These are phyloP conservation scores for Ceyx melanurus DNA, from an alignment of 2,113 vertebrate species.

Conservation along the genomic window DNA sequence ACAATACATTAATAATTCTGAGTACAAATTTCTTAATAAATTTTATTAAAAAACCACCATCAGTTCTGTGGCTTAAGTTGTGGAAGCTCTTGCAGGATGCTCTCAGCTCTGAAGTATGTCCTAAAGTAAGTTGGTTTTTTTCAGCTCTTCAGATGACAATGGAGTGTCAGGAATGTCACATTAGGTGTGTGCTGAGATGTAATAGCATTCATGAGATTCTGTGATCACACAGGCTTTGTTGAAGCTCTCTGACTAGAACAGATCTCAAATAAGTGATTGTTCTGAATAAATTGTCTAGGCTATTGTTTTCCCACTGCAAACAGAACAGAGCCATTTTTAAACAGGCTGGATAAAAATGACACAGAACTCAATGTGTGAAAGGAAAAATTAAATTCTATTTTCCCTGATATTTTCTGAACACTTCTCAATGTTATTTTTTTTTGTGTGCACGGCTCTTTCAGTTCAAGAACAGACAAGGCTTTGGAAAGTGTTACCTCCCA, in stretches of 20 bases:
- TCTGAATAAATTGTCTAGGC: constrained; percentile 12
- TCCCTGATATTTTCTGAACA: not conserved
- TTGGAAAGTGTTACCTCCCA: not conserved
- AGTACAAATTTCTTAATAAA: not conserved
- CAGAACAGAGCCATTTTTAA: constrained; percentile 41
- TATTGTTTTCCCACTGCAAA: constrained; percentile 45
- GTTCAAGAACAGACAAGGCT: not conserved
- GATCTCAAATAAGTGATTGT: constrained; percentile 30
- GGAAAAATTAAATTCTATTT: constrained; percentile 1
- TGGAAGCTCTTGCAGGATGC: not conserved
- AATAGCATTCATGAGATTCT: not conserved
- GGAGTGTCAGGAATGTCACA: not conserved
- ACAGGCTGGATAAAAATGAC: not conserved
- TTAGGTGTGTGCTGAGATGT: not conserved
- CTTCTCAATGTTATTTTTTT: not conserved
- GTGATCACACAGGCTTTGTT: constrained; percentile 1
- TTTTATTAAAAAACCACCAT: not conserved
- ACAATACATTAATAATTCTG: not conserved
- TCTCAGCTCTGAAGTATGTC: not conserved
- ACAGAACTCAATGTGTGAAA: not conserved
- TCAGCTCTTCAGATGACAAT: not conserved
- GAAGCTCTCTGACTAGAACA: constrained; percentile 10
- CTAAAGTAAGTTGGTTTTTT: not conserved
- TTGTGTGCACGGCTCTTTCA: not conserved
- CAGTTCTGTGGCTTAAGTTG: not conserved